These are phyloP conservation scores for Vulpes ferrilata DNA, from an alignment of 2,113 vertebrate species.

Conservation along the genomic window DNA sequence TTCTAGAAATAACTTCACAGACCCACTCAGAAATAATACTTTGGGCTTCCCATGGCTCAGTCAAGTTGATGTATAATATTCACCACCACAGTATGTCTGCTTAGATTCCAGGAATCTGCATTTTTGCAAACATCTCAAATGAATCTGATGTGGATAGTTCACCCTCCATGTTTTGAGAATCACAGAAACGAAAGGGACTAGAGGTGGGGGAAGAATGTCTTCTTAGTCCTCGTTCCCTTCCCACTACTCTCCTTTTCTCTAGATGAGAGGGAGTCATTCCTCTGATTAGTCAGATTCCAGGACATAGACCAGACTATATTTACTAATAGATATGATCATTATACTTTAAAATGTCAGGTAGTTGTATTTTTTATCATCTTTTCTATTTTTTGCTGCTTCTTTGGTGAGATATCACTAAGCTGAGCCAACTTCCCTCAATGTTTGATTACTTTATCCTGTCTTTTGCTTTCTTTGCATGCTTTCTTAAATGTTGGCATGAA, in stretches of 20 bases:
- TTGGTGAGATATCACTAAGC: background rate
- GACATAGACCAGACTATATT: background rate
- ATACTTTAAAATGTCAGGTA: background rate
- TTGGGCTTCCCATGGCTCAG: background rate
- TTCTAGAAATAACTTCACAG: background rate
- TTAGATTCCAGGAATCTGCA: background rate
- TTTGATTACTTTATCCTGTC: background rate
- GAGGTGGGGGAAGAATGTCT: background rate
- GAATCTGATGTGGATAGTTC: background rate
- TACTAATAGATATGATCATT: background rate
- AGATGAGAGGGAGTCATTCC: background rate
- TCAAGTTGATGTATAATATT: background rate
- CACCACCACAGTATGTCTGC: background rate
- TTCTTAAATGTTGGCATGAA: background rate
- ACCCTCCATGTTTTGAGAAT: background rate
- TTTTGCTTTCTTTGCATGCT: background rate
- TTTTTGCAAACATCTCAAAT: background rate
- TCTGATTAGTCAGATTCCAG: background rate
- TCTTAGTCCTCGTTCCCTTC: background rate
- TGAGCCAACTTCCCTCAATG: background rate
- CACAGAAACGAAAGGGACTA: background rate
- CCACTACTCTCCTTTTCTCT: background rate
- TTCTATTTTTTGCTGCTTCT: background rate
- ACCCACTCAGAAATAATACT: background rate
- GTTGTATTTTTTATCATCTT: background rate